phyloP scores from a whole-genome alignment of 2,888 invertebrate genomes.

The Drosophila mimetica region DNA sequence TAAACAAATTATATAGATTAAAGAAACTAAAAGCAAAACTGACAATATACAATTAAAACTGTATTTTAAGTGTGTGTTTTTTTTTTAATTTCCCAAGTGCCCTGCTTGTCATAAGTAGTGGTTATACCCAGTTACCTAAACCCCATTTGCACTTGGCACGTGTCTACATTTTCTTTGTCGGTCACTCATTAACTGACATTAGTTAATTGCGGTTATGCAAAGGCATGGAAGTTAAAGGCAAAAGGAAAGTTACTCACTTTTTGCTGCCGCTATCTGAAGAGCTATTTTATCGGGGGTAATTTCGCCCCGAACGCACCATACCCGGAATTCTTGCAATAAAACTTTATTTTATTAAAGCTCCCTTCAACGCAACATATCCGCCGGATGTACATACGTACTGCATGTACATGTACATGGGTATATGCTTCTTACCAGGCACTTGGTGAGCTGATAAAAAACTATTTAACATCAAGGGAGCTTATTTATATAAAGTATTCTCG shows the following conservation, averaged over 20 bases:
- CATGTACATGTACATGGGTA: neutral
- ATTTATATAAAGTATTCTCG: conserved; percentile 28
- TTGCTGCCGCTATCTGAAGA: neutral
- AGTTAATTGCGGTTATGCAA: conserved; percentile 51
- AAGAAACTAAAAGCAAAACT: no score
- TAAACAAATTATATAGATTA: no score
- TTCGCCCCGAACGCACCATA: conserved; percentile 1
- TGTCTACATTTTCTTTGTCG: conserved; percentile 25
- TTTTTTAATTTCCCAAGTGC: neutral
- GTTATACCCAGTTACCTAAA: conserved; percentile 46
- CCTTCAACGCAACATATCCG: conserved; percentile 35
- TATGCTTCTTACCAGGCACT: conserved; percentile 18
- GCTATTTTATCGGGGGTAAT: conserved; percentile 12
- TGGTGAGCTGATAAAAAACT: conserved; percentile 48
- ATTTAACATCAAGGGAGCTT: conserved; percentile 39
- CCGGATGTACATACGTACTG: conserved; percentile 31
- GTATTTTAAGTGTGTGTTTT: neutral
- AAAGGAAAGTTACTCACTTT: conserved; percentile 4
- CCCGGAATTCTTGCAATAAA: conserved; percentile 20
- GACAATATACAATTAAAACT: no score
- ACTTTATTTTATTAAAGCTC: conserved; percentile 43
- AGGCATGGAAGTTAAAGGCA: conserved; percentile 1
- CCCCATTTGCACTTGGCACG: conserved; percentile 44
- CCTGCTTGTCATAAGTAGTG: conserved; percentile 3
- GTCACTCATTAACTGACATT: conserved; percentile 51